Evolutionary conservation across 2,797 vertebrate genomes (phyloP), one percentile per base, ranked within the genome.

Genomic region (Tympanoctomys barrerae): DNA sequence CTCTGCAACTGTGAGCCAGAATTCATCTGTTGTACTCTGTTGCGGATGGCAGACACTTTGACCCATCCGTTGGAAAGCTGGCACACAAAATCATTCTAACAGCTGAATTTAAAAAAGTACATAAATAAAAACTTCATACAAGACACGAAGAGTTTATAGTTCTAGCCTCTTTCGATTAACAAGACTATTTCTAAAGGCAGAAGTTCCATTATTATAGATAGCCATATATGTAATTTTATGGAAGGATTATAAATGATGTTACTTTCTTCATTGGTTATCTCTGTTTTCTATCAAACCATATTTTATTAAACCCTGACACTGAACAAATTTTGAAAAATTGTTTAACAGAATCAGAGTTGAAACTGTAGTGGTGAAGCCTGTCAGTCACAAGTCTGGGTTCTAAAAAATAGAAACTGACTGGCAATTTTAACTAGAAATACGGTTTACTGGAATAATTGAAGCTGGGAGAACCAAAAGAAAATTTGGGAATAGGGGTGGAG

Each of bases 231-330:
- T 42, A 61, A 22, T 61, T 61, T 61, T 61, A 61, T 90, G 36
- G 31, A 73, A 21, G 49, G 14, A 80, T 90, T 87, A 70, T 75
- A 87, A 91, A 86, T 73, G n/a, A 57, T 80, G 7, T 80, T 68
- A 80, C 26, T 92, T 61, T 86, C 28, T 86, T 92, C 4, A 33
- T 54, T 82, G 22, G 79, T 5, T 4, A 84, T 92, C 36, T 49
- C 24, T 94, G 2, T 5, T 87, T 87, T 80, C 36, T 92, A 62
- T 28, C 6, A 62, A 62, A 57, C 75, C 7, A 91, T 75, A 91
- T 96, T 28, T 81, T 91, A 52, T 46, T 95, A 82, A 92, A 73
- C 49, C 66, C 89, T 77, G 80, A 49, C 4, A 33, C 28, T 54
- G n/a, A 75, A 59, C 6, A 31, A 12, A 4, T 85, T 93, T 87